Percentiles rank a stretch among this genome's conserved stretches.
These are phyloP conservation scores for Pantala flavescens DNA, from an alignment of 1,140 invertebrate genomes.

Conservation along the genomic window DNA sequence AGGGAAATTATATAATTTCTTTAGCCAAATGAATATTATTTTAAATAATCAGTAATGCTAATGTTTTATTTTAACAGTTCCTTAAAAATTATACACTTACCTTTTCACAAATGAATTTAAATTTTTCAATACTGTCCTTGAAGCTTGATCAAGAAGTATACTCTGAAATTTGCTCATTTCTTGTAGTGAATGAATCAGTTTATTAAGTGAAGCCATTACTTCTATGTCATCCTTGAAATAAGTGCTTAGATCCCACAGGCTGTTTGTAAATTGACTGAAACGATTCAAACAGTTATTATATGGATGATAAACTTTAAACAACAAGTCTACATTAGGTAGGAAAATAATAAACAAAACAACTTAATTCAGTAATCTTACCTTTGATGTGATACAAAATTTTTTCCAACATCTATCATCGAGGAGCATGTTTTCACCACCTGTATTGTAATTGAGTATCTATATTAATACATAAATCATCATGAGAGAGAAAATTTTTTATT, in stretches of 20 bases:
- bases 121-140: conserved; percentile 78
- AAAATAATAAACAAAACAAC: too few species aligned
- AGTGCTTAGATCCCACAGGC: conserved; percentile 67
- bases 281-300: conserved; percentile 21
- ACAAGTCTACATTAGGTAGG: neutral
- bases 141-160: conserved; percentile 81
- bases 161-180: conserved; percentile 88
- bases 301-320: conserved; percentile 24
- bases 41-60: too few species aligned
- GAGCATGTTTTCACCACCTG: conserved; percentile 69
- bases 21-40: too few species aligned
- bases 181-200: conserved; percentile 63
- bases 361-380: conserved; percentile 43
- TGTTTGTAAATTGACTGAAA: conserved; percentile 65
- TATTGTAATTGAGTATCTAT: conserved; percentile 27
- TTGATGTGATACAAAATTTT: conserved; percentile 75
- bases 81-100: conserved; percentile 40
- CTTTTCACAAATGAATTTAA: conserved; percentile 77
- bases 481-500: too few species aligned
- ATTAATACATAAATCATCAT: too few species aligned
- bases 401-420: conserved; percentile 76
- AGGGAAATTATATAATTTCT: too few species aligned
- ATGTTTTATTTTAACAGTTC: too few species aligned
- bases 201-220: conserved; percentile 55
- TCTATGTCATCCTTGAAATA: conserved; percentile 64